Evolutionary conservation across 2,797 vertebrate species (phyloP), one percentile per base, ranked within the genome.

Genomic region (Bovichtus variegatus): DNA sequence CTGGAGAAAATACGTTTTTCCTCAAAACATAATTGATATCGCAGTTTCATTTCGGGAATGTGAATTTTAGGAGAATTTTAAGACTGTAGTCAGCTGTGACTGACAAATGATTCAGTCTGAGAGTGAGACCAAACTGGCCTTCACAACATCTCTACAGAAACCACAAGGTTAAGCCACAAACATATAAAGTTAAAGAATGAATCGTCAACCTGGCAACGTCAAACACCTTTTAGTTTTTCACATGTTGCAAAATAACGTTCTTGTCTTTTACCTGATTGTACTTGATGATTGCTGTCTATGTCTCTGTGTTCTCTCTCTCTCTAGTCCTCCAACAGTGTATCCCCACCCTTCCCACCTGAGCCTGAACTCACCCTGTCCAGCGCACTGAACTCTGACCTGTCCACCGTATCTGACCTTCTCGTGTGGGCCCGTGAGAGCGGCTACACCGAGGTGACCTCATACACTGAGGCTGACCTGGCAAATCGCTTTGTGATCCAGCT

Each of bases 391-490:
- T 58, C 90, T 50, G 92, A 93, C 79, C 93, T 96, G 64, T 88
- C 91, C 47, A 72, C 74, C 38, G 66, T 78, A 25, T 59, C 88
- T 3, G 91, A 96, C 76, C 90, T 94, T 27, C 82, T 95, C 0
- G 12, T 69, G 25, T 96, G 95, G 94, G 89, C 94, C 63, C 62
- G 50, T 19, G 72, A 91, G 66, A 92, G 73, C 4, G 91, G 93
- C 50, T 93, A 91, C 82, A 19, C 78, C 23, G 41, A 44, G 5
- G 87, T 95, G 83, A 94, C 93, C n/a, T 96, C 96, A 9, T 96
- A 95, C 80, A 95, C 95, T 0, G 95, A 96, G 84, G 95, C 95
- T 2, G 86, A 94, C 69, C 89, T 94, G 82, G 95, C 95, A 85
- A 96, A 96, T 91, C 91, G 92, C 76, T 94, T 96, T 64, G 90